phyloP scores from a whole-genome alignment of 1,140 invertebrate species.

The Neuroterus valhalla region DNA sequence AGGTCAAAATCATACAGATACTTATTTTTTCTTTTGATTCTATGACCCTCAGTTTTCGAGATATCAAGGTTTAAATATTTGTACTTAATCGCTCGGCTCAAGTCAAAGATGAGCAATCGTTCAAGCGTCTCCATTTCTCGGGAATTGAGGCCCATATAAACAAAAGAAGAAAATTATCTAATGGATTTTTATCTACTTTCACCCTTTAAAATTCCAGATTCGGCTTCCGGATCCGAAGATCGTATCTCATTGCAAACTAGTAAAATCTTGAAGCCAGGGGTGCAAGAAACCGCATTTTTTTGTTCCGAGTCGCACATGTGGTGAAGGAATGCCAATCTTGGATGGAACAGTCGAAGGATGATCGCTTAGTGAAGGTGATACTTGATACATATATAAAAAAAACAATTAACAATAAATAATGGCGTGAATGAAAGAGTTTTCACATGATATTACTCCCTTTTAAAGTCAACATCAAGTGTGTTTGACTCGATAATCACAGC shows the following conservation, averaged over 20 bases:
- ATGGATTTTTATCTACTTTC: too few relatives aligned
- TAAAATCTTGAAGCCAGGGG: conserved; percentile 19
- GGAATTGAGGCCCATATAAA: too few relatives aligned
- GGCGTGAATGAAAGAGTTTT: conserved; percentile 70
- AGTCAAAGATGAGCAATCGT: too few relatives aligned
- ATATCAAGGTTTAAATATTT: too few relatives aligned
- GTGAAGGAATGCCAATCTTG: not conserved
- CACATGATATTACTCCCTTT: conserved; percentile 73
- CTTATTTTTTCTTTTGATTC: too few relatives aligned
- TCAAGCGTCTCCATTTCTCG: too few relatives aligned
- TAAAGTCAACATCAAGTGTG: conserved; percentile 73
- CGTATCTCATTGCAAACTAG: conserved; percentile 7
- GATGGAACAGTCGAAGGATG: not conserved
- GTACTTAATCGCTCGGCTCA: too few relatives aligned
- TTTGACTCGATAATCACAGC: conserved; percentile 71
- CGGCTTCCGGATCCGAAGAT: not conserved
- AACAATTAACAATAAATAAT: conserved; percentile 61
- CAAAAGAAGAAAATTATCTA: too few relatives aligned
- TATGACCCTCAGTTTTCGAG: too few relatives aligned
- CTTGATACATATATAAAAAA: not conserved
- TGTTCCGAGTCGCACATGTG: not conserved
- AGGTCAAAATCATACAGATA: too few relatives aligned
- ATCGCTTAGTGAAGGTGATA: not conserved
- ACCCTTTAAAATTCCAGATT: too few relatives aligned
- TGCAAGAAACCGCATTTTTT: conserved; percentile 11